phyloP scores from a whole-genome alignment of 2,888 invertebrate species.

The Aromia moschata region DNA sequence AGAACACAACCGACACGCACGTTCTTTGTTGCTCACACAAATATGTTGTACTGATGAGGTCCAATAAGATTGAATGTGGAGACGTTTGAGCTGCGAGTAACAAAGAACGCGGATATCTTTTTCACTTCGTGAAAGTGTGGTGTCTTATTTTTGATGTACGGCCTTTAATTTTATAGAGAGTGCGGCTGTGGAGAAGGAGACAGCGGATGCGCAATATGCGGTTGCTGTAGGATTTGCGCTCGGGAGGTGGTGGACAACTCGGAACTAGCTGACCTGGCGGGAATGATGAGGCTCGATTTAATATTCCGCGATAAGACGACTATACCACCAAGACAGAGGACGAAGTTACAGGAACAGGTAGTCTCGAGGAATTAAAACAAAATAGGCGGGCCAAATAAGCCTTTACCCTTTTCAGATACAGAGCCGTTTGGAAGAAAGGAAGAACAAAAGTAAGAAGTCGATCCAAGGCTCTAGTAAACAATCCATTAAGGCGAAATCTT shows the following conservation, averaged over 20 bases:
- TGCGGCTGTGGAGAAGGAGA: slow-evolving; percentile 97
- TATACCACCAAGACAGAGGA: slow-evolving; percentile 64
- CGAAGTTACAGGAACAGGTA: slow-evolving; percentile 68
- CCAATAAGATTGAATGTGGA: too few species aligned
- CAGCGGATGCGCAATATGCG: slow-evolving; percentile 92
- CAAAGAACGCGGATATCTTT: too few species aligned
- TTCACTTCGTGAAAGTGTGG: too few species aligned
- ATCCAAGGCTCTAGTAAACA: slow-evolving; percentile 59
- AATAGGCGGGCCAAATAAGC: background rate
- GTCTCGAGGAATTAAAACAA: background rate
- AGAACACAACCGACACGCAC: too few species aligned
- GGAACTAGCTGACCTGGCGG: slow-evolving; percentile 66
- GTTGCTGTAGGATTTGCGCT: slow-evolving; percentile 90
- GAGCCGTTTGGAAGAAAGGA: slow-evolving; percentile 68
- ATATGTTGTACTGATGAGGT: too few species aligned
- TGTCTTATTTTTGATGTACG: too few species aligned
- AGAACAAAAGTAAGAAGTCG: slow-evolving; percentile 63
- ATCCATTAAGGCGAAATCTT: slow-evolving; percentile 48
- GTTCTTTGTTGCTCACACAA: too few species aligned
- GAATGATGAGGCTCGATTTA: slow-evolving; percentile 67
- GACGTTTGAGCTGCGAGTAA: too few species aligned
- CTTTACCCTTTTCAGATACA: slow-evolving; percentile 56
- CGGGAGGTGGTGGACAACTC: slow-evolving; percentile 71
- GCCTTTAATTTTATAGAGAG: slow-evolving; percentile 70
- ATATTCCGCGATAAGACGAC: slow-evolving; percentile 64